Base-by-base conservation (phyloP, 2,797 vertebrate genomes). In the Tragopan temminckii region DNA sequence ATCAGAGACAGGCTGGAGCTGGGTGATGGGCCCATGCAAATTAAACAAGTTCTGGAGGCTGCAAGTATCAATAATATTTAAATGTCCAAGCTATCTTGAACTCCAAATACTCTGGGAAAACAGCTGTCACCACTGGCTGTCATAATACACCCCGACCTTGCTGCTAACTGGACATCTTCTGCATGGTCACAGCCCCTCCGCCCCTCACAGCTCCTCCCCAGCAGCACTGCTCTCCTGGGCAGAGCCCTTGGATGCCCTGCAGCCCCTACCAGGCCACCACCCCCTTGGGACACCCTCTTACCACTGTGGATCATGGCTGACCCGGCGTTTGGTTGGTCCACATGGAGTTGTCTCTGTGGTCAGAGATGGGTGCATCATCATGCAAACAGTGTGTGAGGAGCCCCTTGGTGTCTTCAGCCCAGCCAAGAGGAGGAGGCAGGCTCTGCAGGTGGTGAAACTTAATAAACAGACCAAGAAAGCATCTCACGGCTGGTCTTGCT, bases 31-130 rank as follows among this genome's bases (percentile, higher is more conserved):
- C 23, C 38, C 13, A 50, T 66, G 64, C 62, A 82, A 88, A 92
- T 75, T 58, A 81, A 71, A 70, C 31, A 74, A 52, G n/a, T 52
- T 88, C 75, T 91, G 84, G 58, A 90, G 92, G 86, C 61, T 89
- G 57, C 64, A 68, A 17, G 24, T 93, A 88, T 93, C 84, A 94
- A 82, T 89, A 89, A 55, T 55, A 85, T 71, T 94, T 91, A 63
- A 86, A 89, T 40, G 11, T 67, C 25, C 48, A 19, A 46, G 12
- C 4, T 89, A 80, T 83, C 84, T 88, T 61, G 75, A 11, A 20
- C 66, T 83, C 46, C 59, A 66, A 38, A 55, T 58, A 40, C 59
- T 87, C 84, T 89, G 87, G 72, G 84, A 91, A 93, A 92, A 57
- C n/a, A 76, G 61, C 53, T 93, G 24, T 88, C 3, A 3, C 61